phyloP scores from a whole-genome alignment of 2,113 vertebrate genomes.

The Bufo bufo region DNA sequence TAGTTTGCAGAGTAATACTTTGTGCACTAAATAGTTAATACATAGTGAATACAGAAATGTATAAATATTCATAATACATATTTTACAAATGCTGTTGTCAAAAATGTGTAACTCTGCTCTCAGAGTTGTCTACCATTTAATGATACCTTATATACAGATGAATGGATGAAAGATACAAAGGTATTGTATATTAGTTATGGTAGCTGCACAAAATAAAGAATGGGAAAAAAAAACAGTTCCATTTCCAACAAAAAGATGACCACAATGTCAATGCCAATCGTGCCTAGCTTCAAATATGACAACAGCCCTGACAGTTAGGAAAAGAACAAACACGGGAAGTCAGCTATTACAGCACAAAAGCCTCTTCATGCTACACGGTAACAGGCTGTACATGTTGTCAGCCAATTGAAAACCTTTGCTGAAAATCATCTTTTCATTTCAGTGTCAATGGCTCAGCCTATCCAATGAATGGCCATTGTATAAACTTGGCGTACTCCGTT shows the following conservation, averaged over 20 bases:
- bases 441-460: background rate
- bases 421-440: slow-evolving; percentile 20
- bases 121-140: background rate
- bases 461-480: background rate
- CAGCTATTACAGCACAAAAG: slow-evolving; percentile 22
- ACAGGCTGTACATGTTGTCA: slow-evolving; percentile 8
- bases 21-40: background rate
- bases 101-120: background rate
- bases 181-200: background rate
- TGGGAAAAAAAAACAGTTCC: background rate
- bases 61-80: background rate
- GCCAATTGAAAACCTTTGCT: slow-evolving; percentile 28
- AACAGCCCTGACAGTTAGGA: slow-evolving; percentile 7
- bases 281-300: slow-evolving; percentile 24
- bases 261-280: slow-evolving; percentile 23
- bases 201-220: slow-evolving; percentile 2
- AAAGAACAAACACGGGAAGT: slow-evolving; percentile 1
- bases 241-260: background rate
- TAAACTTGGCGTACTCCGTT: background rate
- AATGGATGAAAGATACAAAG: background rate
- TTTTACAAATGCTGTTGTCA: background rate
- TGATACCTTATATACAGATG: background rate
- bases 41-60: background rate
- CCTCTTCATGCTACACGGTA: slow-evolving; percentile 8
- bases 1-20: no score